Evolutionary conservation across 2,113 vertebrate species (phyloP), one percentile per base, ranked within the genome.

Genomic region (Planiliza haematocheilus): DNA sequence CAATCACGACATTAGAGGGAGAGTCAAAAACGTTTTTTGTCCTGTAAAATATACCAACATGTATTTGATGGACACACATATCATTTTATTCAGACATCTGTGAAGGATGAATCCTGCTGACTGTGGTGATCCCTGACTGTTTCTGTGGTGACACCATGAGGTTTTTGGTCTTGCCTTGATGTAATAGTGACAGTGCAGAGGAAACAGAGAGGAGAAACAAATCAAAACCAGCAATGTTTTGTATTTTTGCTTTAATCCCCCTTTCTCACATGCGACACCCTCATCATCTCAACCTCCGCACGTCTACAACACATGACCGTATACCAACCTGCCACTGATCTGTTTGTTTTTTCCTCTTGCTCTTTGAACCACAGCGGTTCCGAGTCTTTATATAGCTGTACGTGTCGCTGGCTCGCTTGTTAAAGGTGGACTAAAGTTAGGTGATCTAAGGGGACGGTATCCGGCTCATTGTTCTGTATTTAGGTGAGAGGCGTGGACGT

Each of bases 401-500:
- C 10, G 58, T 68, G 50, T 67, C 24, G 53, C 76, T 83, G 10
- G 6, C 74, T 69, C 7, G 66, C 76, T 83, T 43, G 45, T 67
- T 81, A 77, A 85, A 83, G 82, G 65, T 85, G 82, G 60, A 66
- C 41, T 64, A 65, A 70, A 45, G 49, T 39, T 11, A 24, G 61
- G 66, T 66, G 8, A 63, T 58, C 55, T 67, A 38, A 45, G 60
- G 60, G 62, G 62, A 82, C 74, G 58, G 84, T 66, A 87, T 92
- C 88, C 88, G 81, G 77, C 71, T 88, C 70, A 93, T 94, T 94
- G 93, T 94, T 92, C 79, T 83, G 17, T 46, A 81, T 89, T 58
- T 18, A 67, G 63, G 82, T 89, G 83, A 91, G 82, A 86, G 89
- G 57, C 38, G 8, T 57, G 30, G 62, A 67, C 74, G 82, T 77